Evolutionary conservation across 1,140 invertebrate genomes (phyloP), one percentile per base, ranked within the genome.

Genomic region (Drosophila orosa): DNA sequence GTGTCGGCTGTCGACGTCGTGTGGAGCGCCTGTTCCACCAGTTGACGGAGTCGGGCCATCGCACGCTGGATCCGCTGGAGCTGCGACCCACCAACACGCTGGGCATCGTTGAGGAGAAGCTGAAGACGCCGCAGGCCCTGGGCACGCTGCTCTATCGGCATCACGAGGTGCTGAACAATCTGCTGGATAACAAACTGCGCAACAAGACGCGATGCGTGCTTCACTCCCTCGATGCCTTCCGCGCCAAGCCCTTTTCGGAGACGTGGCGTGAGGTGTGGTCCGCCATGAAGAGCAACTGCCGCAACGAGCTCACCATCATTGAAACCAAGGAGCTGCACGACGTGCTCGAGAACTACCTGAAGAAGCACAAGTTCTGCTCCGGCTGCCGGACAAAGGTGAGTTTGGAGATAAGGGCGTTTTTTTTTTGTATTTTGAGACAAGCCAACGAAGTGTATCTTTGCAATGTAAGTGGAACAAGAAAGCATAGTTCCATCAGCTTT

Each of bases 301-400:
- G 95, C 57, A 96, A 97, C 87, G 96, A 98, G 92, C 95, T 98
- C 48, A 95, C 97, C 37, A 94, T 97, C 15, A 96, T 98, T 60
- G 96, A 98, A 91, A 95, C 95, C 60, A 95, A 96, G 84, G 95
- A 95, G 63, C 92, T 98, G 58, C 95, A 97, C 76, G 94, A 95
- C 61, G 98, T 97, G 12, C 93, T 98, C 5, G 97, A 98, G 80
- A 96, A 95, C 66, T 98, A 98, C 93, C 93, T 98, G 37, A 94
- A 95, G 61, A 98, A 98, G 93, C 97, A 98, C 92, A 95, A 97
- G 85, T 98, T 98, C 93, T 98, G 97, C 91, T 95, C 95, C 2
- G 97, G 98, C 91, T 98, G 97, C 91, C 96, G 97, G 63, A 97
- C 97, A 65, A 98, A 98, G 93, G 97, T 98, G 59, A 59, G 35